These are phyloP conservation scores for Tetragonisca angustula DNA, from an alignment of 2,888 invertebrate genomes.

Conservation along the genomic window DNA sequence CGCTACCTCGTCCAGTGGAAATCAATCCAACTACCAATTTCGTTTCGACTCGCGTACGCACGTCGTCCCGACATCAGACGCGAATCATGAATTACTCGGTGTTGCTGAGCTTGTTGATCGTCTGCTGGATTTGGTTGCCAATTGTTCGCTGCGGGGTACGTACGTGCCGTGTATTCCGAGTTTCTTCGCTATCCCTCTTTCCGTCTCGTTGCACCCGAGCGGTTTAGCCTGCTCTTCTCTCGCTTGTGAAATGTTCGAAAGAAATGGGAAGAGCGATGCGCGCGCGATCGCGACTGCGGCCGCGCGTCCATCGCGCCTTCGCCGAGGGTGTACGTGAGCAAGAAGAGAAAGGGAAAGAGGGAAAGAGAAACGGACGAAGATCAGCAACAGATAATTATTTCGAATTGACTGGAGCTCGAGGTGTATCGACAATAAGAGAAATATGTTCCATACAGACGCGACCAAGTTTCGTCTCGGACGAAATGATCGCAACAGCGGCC, in stretches of 20 bases:
- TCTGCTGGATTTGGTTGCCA: conserved; percentile 66
- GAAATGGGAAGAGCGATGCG: neutral
- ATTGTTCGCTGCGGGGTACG: conserved; percentile 75
- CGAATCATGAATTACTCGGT: conserved; percentile 62
- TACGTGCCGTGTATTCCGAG: conserved; percentile 1
- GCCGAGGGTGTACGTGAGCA: neutral
- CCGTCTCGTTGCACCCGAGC: neutral
- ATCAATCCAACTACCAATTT: neutral
- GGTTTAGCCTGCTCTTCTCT: no score
- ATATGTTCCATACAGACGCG: conserved; percentile 73
- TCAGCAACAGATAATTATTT: neutral
- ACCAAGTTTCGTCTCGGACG: conserved; percentile 80
- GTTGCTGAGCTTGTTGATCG: conserved; percentile 49
- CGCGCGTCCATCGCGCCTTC: neutral
- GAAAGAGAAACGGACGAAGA: neutral
- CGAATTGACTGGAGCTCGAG: neutral
- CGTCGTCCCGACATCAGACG: neutral
- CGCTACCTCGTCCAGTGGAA: neutral
- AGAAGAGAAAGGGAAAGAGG: neutral
- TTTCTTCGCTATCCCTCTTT: neutral
- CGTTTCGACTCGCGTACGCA: neutral
- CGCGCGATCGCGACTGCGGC: neutral
- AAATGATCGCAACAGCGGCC: conserved; percentile 80
- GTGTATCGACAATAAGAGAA: neutral
- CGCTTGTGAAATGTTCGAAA: neutral